Evolutionary conservation across 2,888 invertebrate genomes (phyloP).

Genomic region (Bembecia ichneumoniformis): DNA sequence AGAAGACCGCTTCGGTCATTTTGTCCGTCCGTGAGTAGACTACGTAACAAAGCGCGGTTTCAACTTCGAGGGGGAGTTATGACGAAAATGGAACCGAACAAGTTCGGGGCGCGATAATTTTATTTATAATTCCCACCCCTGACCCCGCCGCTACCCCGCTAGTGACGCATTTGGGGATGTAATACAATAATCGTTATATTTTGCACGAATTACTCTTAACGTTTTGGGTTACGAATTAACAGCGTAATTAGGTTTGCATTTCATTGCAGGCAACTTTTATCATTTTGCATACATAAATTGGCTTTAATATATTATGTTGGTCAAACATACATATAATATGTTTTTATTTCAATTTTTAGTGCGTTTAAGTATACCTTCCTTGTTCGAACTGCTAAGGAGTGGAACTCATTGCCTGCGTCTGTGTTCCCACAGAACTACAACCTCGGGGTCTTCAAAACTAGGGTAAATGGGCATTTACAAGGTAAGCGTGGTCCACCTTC

Average conservation of each 20-base stretch:
- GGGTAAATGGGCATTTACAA: no score
- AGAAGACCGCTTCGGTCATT: slow-evolving; percentile 31
- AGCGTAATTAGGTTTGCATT: neutral
- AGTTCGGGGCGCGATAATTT: slow-evolving; percentile 37
- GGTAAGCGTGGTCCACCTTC: no score
- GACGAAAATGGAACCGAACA: slow-evolving; percentile 43
- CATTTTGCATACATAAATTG: no score
- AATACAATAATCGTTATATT: slow-evolving; percentile 54
- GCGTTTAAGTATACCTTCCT: no score
- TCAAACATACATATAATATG: no score
- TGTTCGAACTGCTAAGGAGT: no score
- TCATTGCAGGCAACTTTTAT: neutral
- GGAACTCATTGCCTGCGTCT: no score
- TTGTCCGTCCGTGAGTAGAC: slow-evolving; percentile 34
- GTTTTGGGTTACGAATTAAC: slow-evolving; percentile 18
- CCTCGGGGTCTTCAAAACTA: no score
- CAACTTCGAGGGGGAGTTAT: slow-evolving; percentile 21
- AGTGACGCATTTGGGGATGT: slow-evolving; percentile 14
- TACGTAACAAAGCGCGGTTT: neutral
- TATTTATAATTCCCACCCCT: slow-evolving; percentile 35
- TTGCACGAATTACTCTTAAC: slow-evolving; percentile 24
- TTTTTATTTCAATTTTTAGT: no score
- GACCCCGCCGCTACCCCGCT: slow-evolving; percentile 17
- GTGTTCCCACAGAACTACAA: no score
- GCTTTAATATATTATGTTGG: no score